Evolutionary conservation across 2,113 vertebrate species (phyloP), one percentile per base, ranked within the genome.

Genomic region (Nicator chloris): DNA sequence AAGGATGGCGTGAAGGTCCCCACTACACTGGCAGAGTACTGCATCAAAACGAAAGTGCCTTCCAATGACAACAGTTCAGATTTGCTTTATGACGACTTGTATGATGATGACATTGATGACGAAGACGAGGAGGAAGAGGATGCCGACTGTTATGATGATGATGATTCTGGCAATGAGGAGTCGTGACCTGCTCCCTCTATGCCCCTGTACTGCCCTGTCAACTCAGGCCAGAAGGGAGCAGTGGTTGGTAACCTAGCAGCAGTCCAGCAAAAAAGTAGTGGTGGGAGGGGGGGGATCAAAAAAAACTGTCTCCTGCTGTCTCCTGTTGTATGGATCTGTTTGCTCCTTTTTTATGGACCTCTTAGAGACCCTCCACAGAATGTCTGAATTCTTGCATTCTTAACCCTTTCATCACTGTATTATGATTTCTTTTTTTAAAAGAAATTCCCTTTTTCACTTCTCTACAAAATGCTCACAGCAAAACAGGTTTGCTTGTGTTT

Each of bases 21-120:
- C 63, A 99, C 99, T 75, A 99, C 99, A 6, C 97, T 99, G 98
- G 99, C 99, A 3, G 99, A 99, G 97, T 99, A 99, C 96, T 99
- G 99, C 98, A 98, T 99, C 97, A 99, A 99, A 98, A 99, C 99
- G 98, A 98, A 99, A 98, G 99, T 99, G 97, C 99, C 99, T 98
- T 99, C 99, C 97, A 99, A 99, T 93, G 99, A 99, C 98, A 99
- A 99, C 98, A 99, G 99, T 96, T 99, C 99, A 49, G 99, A 99
- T 98, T 98, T 99, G 93, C 99, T 99, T 95, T 99, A 99, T 0
- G 99, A 99, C 71, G 99, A 99, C 98, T 98, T 99, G 91, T 99
- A 99, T 0, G 99, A 99, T 0, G 99, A 99, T 0, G 99, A 99
- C 98, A 99, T 99, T 90, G 99, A 99, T 1, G 99, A 99, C 2